Evolutionary conservation across 2,113 vertebrate genomes (phyloP).

Genomic region (Calyptommatus sinebrachiatus): DNA sequence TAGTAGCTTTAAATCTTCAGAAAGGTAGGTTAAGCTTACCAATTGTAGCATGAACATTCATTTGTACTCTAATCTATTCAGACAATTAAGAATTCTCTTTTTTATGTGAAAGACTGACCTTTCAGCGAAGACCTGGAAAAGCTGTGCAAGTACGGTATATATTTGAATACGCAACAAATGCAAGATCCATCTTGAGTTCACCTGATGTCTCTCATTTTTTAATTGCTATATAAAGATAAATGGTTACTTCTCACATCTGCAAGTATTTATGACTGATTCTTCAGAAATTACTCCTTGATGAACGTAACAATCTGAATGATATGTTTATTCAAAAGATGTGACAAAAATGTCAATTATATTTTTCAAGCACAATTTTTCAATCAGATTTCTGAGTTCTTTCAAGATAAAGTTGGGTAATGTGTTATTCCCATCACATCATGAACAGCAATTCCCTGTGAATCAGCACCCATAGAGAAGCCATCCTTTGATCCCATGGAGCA

Average conservation of each 20-base stretch:
- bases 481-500: no score
- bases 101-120: background rate
- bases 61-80: background rate
- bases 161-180: background rate
- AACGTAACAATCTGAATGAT: accelerated
- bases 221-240: background rate
- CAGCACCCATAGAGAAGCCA: no score
- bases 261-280: background rate
- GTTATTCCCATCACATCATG: no score
- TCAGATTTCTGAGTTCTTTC: background rate
- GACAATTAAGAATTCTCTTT: background rate
- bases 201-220: background rate
- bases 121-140: background rate
- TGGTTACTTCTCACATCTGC: background rate
- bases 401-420: background rate
- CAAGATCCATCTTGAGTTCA: background rate
- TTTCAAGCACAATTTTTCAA: background rate
- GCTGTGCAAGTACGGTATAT: background rate
- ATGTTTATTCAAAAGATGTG: accelerated
- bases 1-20: accelerated
- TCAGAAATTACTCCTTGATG: background rate
- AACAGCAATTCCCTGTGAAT: no score
- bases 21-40: background rate
- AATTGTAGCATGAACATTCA: accelerated
- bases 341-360: background rate